Conservation (phyloP, 1,140 invertebrate species). For the Leptinotarsa defecta region DNA sequence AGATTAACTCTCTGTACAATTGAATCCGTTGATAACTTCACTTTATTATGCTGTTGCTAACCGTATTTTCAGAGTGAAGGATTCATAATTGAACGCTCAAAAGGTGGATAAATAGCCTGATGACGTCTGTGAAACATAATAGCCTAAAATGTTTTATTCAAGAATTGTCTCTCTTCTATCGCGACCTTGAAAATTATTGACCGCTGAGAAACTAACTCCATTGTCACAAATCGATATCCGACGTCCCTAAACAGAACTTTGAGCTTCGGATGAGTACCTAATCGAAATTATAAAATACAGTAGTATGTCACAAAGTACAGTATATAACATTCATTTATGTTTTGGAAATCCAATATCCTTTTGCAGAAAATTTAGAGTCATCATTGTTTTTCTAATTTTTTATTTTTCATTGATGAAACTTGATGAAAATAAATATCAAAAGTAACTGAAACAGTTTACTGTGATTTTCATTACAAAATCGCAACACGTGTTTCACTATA, state of each 20-base stretch:
- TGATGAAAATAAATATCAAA: too few species aligned
- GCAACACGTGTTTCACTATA: too few species aligned
- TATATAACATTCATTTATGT: too few species aligned
- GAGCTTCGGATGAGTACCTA: background rate
- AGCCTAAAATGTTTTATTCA: conserved; percentile 14
- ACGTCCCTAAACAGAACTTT: background rate
- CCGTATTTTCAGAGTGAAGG: background rate
- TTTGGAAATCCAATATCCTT: too few species aligned
- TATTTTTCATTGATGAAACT: too few species aligned
- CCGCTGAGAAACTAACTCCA: background rate
- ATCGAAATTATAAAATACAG: background rate
- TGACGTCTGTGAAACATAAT: conserved; percentile 8
- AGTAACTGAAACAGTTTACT: too few species aligned
- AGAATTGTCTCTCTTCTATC: background rate
- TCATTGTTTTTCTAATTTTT: too few species aligned
- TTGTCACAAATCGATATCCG: background rate
- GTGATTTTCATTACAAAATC: too few species aligned
- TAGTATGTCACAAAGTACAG: too few species aligned
- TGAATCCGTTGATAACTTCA: too few species aligned
- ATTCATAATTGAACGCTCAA: background rate
- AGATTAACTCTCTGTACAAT: too few species aligned
- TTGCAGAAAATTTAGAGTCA: too few species aligned
- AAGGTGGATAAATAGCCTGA: background rate
- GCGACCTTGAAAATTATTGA: conserved; percentile 8
- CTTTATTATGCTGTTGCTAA: background rate